phyloP scores from a whole-genome alignment of 2,888 invertebrate species.

The Philereme transversata region DNA sequence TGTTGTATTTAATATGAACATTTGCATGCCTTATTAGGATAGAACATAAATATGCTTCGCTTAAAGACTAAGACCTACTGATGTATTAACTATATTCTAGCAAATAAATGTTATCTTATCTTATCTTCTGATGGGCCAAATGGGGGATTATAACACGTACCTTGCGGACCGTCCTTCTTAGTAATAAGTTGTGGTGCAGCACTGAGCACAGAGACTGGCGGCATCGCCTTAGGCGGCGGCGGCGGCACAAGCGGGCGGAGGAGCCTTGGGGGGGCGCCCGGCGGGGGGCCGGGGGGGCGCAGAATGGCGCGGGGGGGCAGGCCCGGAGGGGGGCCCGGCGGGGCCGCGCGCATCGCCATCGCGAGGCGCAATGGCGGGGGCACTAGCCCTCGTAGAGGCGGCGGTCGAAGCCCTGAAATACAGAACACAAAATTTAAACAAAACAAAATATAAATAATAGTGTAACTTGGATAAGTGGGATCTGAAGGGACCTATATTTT shows the following conservation, averaged over 20 bases:
- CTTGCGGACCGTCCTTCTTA: slow-evolving; percentile 86
- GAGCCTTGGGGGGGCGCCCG: slow-evolving; percentile 75
- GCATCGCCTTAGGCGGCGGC: slow-evolving; percentile 68
- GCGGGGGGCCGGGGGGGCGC: slow-evolving; percentile 85
- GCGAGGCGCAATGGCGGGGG: slow-evolving; percentile 43
- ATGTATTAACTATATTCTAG: no score
- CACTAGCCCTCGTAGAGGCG: slow-evolving; percentile 58
- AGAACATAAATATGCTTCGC: no score
- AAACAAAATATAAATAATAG: not conserved
- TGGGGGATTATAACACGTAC: slow-evolving; percentile 37
- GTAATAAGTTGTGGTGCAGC: slow-evolving; percentile 93
- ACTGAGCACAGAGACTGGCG: slow-evolving; percentile 88
- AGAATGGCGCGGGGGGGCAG: slow-evolving; percentile 80
- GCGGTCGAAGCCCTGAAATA: slow-evolving; percentile 60
- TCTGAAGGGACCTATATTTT: no score
- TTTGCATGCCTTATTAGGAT: no score
- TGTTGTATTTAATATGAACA: no score
- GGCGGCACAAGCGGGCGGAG: slow-evolving; percentile 85
- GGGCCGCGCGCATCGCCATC: slow-evolving; percentile 70
- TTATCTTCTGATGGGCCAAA: no score
- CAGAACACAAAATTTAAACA: not conserved
- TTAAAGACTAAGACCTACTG: no score
- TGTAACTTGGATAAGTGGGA: no score
- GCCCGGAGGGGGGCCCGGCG: slow-evolving; percentile 74
- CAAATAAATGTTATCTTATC: no score